phyloP scores from a whole-genome alignment of 2,888 invertebrate genomes.

The Trichogramma evanescens region DNA sequence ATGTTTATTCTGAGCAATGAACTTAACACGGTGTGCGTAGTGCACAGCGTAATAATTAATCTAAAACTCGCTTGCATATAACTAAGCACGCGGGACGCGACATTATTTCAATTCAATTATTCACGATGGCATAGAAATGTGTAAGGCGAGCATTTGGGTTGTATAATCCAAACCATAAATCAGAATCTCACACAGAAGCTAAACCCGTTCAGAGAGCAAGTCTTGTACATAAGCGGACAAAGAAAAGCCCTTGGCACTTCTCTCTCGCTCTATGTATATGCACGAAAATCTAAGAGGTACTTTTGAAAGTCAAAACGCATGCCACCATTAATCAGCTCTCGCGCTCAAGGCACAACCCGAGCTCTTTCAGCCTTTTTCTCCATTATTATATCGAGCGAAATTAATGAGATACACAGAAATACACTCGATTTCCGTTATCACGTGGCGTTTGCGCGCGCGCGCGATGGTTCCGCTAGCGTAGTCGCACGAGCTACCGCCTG shows the following conservation, averaged over 20 bases:
- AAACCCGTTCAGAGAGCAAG: conserved; percentile 20
- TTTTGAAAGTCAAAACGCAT: conserved; percentile 39
- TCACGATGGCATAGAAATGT: conserved; percentile 20
- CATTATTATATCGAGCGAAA: conserved; percentile 47
- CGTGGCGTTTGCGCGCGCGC: conserved; percentile 17
- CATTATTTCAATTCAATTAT: conserved; percentile 35
- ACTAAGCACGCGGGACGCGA: conserved; percentile 4
- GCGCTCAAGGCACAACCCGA: conserved; percentile 11
- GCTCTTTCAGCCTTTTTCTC: conserved; percentile 15
- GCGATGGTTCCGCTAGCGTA: conserved; percentile 28
- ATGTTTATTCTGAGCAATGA: too few species aligned
- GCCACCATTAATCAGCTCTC: conserved; percentile 43
- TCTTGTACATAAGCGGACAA: background rate
- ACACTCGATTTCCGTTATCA: conserved; percentile 42
- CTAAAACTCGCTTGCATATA: background rate
- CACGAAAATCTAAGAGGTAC: conserved; percentile 23
- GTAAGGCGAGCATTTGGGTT: conserved; percentile 17
- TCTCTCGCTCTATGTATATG: conserved; percentile 23
- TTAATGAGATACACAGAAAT: conserved; percentile 48
- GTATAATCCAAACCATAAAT: conserved; percentile 37
- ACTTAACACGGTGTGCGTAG: too few species aligned
- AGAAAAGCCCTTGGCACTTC: background rate
- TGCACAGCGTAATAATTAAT: too few species aligned
- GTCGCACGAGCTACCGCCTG: conserved; percentile 3
- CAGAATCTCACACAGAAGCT: conserved; percentile 28